Evolutionary conservation across 2,113 vertebrate species (phyloP), one percentile per base, ranked within the genome.

Genomic region (Tragulus kanchil): DNA sequence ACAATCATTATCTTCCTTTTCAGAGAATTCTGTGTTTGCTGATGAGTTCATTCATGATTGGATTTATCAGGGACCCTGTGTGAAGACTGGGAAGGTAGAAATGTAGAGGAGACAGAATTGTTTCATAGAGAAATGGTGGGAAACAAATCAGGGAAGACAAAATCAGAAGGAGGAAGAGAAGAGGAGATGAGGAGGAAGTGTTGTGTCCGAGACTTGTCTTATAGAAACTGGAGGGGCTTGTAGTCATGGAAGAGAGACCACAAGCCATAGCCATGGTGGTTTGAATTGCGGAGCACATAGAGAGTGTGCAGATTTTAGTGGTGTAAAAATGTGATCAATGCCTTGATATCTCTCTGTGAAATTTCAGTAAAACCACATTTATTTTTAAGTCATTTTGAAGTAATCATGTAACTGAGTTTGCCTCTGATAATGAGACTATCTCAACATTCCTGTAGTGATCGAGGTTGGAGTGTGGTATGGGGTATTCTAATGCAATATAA

Each of bases 21-120:
- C 45, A 9, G 65, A 75, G 48, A 82, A 87, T 23, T 62, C 4
- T 58, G 31, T 25, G 9, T 88, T 95, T 58, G 17, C 36, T 4
- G 6, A 26, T 52, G 14, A 3, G 6, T 3, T 31, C 14, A 17
- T 8, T 16, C 0, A 0, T 83, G 58, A 1, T 28, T 82, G 16
- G 21, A 6, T 11, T 21, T 61, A n/a, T 58, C 75, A 48, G 36
- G 28, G 67, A 1, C 42, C 65, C 17, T 67, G 31, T 75, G 8
- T 59, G 28, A 95, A 58, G 58, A 65, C 1, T 56, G 8, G 3
- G 8, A 50, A 28, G 84, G 59, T 10, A 83, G 21, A 89, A 89
- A 78, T 1, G 1, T n/a, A 42, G 48, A 52, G 15, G 79, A 21
- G 26, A 69, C 36, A 87, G 45, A 77, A 21, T 26, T 19, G 1